phyloP scores from a whole-genome alignment of 2,888 invertebrate genomes.

The Tholera decimalis region DNA sequence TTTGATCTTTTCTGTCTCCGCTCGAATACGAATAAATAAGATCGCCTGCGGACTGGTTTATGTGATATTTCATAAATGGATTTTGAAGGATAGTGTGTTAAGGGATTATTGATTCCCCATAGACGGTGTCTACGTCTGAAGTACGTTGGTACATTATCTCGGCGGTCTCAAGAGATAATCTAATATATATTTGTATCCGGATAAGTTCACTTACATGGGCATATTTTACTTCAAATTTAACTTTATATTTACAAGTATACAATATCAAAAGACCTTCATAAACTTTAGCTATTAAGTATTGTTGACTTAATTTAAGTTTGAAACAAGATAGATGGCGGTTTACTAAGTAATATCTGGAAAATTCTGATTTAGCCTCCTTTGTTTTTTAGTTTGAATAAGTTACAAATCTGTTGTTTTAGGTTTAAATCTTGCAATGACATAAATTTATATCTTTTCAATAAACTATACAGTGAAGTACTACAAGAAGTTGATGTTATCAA shows the following conservation, averaged over 20 bases:
- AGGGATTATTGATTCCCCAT: constrained; percentile 83
- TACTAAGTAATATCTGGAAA: constrained; percentile 11
- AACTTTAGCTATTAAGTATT: constrained; percentile 21
- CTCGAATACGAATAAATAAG: constrained; percentile 85
- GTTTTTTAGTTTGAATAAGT: constrained; percentile 2
- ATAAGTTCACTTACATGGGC: constrained; percentile 53
- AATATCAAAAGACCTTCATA: background rate
- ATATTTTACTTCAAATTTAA: constrained; percentile 52
- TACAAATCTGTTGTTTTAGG: constrained; percentile 4
- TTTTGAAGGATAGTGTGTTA: constrained; percentile 83
- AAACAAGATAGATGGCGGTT: constrained; percentile 19
- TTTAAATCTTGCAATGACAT: constrained; percentile 10
- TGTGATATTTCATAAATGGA: constrained; percentile 88
- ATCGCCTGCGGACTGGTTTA: constrained; percentile 83
- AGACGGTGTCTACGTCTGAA: constrained; percentile 72
- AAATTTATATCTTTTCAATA: constrained; percentile 50
- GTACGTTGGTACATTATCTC: constrained; percentile 74
- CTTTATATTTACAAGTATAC: background rate
- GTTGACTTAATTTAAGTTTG: constrained; percentile 32
- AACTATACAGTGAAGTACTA: constrained; percentile 68
- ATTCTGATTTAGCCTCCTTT: background rate
- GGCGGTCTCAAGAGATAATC: constrained; percentile 73
- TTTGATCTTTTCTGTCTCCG: constrained; percentile 87
- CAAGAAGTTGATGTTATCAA: constrained; percentile 67
- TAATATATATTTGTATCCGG: constrained; percentile 70